Percentiles rank a stretch among this genome's conserved stretches.
phyloP scores from a whole-genome alignment of 1,140 invertebrate genomes.

The Pseudoatta argentina region DNA sequence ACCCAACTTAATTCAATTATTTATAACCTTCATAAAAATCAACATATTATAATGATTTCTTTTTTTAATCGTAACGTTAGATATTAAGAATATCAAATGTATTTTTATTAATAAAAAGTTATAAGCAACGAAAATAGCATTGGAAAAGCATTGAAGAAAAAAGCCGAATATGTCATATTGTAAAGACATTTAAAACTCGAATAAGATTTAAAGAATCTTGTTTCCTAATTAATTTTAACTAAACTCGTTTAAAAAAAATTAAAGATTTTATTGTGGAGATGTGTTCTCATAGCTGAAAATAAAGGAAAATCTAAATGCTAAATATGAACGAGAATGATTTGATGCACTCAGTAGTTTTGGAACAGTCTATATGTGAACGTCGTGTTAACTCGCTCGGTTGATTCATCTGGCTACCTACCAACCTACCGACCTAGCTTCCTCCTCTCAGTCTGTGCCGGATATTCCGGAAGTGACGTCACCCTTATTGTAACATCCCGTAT shows the following conservation, averaged over 20 bases:
- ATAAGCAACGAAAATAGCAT: too few species aligned
- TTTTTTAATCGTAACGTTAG: too few species aligned
- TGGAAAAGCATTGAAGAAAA: too few species aligned
- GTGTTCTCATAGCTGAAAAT: not conserved
- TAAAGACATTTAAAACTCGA: not conserved
- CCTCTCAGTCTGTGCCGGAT: constrained; percentile 73
- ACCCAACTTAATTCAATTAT: too few species aligned
- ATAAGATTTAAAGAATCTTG: not conserved
- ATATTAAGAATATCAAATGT: too few species aligned
- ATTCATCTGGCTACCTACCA: constrained; percentile 75
- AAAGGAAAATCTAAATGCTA: not conserved
- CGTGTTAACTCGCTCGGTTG: constrained; percentile 39
- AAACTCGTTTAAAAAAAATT: not conserved
- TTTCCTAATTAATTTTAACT: not conserved
- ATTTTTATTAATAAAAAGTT: too few species aligned
- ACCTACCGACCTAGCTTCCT: constrained; percentile 82
- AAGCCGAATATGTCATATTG: too few species aligned
- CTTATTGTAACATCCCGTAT: constrained; percentile 82
- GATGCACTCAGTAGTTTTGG: not conserved
- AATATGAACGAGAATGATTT: not conserved
- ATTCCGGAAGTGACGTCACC: constrained; percentile 84
- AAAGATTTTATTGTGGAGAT: not conserved
- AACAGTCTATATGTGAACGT: constrained; percentile 31
- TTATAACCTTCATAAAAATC: too few species aligned
- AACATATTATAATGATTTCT: too few species aligned